Percentiles rank a stretch among this genome's conserved stretches.
Conservation (phyloP, 2,113 vertebrate genomes). For the Salminus brasiliensis region DNA sequence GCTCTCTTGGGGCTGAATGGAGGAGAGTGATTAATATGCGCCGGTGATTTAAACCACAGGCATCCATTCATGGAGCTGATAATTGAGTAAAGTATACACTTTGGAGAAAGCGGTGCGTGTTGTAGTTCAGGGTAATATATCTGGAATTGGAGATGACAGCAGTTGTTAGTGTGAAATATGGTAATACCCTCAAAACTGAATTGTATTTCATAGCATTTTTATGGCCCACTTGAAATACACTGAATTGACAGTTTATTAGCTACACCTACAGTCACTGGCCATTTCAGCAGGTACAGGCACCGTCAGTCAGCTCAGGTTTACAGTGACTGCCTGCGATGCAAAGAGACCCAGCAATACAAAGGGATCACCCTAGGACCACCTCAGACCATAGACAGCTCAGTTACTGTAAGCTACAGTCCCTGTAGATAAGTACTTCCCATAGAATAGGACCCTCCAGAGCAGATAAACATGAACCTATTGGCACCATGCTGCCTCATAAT, state of each 20-base stretch:
- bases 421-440: no score
- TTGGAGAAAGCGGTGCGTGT: constrained; percentile 2
- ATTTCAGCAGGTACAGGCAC: no score
- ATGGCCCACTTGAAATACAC: not conserved
- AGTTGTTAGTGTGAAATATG: constrained; percentile 35
- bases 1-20: constrained; percentile 19
- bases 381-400: no score
- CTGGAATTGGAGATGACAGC: constrained; percentile 45
- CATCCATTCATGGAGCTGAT: constrained; percentile 19
- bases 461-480: no score
- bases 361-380: no score
- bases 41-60: constrained; percentile 32
- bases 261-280: not conserved
- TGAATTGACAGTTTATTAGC: not conserved
- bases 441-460: no score
- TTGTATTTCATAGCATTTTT: constrained; percentile 4
- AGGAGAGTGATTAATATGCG: constrained; percentile 34
- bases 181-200: not conserved
- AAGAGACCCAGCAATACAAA: no score
- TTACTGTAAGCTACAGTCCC: no score
- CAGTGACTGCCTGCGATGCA: not conserved
- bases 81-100: constrained; percentile 34
- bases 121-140: constrained; percentile 31
- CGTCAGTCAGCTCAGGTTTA: not conserved
- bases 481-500: no score